These are phyloP conservation scores for Acipenser oxyrinchus DNA, from an alignment of 2,797 vertebrate species.

Conservation along the genomic window DNA sequence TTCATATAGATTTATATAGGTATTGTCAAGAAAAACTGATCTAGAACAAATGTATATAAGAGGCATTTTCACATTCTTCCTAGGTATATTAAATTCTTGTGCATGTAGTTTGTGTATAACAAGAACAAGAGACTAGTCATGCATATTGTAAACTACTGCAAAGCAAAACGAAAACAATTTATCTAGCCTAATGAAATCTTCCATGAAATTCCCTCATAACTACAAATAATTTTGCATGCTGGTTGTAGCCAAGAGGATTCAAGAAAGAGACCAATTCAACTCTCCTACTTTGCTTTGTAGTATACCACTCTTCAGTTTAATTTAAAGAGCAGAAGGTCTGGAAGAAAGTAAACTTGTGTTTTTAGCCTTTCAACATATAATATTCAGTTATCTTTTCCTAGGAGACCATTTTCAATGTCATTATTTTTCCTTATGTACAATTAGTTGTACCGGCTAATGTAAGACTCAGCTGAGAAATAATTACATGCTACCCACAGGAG, in stretches of 20 bases:
- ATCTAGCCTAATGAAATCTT: too few species aligned
- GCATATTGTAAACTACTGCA: too few species aligned
- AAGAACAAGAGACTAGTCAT: too few species aligned
- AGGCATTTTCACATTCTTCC: background rate
- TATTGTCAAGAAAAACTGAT: constrained; percentile 1
- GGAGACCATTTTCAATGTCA: constrained; percentile 19
- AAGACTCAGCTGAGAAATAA: constrained; percentile 17
- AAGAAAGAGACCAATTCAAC: too few species aligned
- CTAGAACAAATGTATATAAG: background rate
- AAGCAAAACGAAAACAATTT: too few species aligned
- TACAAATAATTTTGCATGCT: too few species aligned
- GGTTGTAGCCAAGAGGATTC: too few species aligned
- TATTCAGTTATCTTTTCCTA: constrained; percentile 6
- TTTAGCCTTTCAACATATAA: background rate
- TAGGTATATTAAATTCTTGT: background rate
- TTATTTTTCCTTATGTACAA: constrained; percentile 14
- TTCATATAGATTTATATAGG: background rate
- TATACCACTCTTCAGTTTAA: too few species aligned
- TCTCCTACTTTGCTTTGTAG: too few species aligned
- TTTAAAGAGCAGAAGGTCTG: too few species aligned
- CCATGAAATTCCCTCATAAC: too few species aligned
- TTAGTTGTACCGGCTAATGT: constrained; percentile 10
- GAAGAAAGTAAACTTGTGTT: background rate
- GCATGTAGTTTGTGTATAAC: too few species aligned
- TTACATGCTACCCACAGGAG: constrained; percentile 14